Evolutionary conservation across 2,888 invertebrate species (phyloP), one percentile per base, ranked within the genome.

Genomic region (Cephalotes varians): DNA sequence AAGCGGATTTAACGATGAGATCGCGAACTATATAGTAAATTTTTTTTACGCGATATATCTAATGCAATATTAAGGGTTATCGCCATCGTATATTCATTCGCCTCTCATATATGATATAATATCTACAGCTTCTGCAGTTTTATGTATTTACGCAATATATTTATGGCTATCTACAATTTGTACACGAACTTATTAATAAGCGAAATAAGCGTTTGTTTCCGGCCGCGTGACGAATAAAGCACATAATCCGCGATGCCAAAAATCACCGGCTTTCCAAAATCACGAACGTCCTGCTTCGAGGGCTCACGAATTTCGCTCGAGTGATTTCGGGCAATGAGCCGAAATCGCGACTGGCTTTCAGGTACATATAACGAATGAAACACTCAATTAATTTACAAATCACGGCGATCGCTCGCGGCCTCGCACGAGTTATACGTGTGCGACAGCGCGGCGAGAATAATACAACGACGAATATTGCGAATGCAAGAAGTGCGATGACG

Each of bases 291-390:
- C 74, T 73, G 80, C 74, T 80, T 60, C 74, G 80, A 73, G 72
- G 56, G 51, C 28, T 47, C 62, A 18, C 28, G 72, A 64, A 80
- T 83, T 82, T 86, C 82, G 73, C 81, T 87, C 72, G 69, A 64
- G 9, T 82, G 82, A 83, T 62, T 81, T 71, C 77, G 83, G 58
- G 79, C 74, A 82, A 82, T 82, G 72, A 58, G 74, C 82, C 83
- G 64, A 81, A 65, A 83, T 76, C 82, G 49, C 34, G 58, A 80
- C 86, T 90, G 90, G 88, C 89, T 90, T 85, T 90, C 90, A 88
- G 90, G 90, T 90, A 90, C 90, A 82, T 86, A 85, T 87, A 85
- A 84, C 84, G 69, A 90, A 86, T 82, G 74, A 82, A 81, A 86
- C 34, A 34, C 76, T 40, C 40, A 90, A 87, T 85, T 80, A 85